A percentile compares a stretch with the other conserved stretches of the same genome.
phyloP scores from a whole-genome alignment of 2,113 vertebrate genomes.

The Larimichthys crocea region DNA sequence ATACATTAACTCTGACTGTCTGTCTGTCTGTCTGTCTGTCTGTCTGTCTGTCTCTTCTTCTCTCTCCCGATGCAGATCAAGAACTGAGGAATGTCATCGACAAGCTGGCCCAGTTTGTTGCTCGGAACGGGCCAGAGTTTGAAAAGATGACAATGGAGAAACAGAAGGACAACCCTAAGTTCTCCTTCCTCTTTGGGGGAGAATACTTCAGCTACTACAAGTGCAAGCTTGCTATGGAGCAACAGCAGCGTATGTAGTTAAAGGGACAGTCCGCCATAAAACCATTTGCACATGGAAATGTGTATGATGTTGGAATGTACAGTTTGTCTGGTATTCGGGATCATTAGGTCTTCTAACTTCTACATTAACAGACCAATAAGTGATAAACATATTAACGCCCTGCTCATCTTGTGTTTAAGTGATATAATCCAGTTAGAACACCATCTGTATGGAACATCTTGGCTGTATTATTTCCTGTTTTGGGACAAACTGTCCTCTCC shows the following conservation, averaged over 20 bases:
- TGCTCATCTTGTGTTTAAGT: not conserved
- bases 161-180: constrained; percentile 98
- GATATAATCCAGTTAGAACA: not conserved
- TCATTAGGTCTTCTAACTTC: not conserved
- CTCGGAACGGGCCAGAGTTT: constrained; percentile 97
- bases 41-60: not conserved
- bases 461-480: not conserved
- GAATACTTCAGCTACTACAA: constrained; percentile 98
- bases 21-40: not conserved
- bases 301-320: constrained; percentile 27
- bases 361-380: not conserved
- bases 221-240: constrained; percentile 94
- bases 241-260: constrained; percentile 90
- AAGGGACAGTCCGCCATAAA: constrained; percentile 7
- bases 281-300: not conserved
- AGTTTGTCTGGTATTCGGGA: not conserved
- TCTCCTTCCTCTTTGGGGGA: constrained; percentile 97
- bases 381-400: not conserved
- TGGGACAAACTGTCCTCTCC: not conserved
- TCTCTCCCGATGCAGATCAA: constrained; percentile 87
- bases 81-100: constrained; percentile 98
- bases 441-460: not conserved
- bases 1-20: not conserved
- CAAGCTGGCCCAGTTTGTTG: constrained; percentile 98
- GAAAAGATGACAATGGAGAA: constrained; percentile 99